These are phyloP conservation scores for Leuciscus idus DNA, from an alignment of 2,113 vertebrate species.

Conservation along the genomic window DNA sequence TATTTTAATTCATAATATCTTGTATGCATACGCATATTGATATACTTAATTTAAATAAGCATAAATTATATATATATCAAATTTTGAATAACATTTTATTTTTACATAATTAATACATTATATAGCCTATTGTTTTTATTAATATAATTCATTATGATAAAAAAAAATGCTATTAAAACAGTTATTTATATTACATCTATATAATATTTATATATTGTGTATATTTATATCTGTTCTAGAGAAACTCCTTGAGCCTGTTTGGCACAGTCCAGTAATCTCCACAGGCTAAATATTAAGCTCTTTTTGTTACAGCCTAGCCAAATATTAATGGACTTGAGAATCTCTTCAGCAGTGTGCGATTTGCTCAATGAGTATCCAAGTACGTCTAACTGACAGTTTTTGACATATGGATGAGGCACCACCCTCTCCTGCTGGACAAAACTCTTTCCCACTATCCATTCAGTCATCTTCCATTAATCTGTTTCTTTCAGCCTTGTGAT, in stretches of 20 bases:
- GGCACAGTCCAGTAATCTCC: constrained; percentile 40
- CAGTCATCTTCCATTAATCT: constrained; percentile 8
- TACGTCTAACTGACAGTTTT: background rate
- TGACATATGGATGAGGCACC: constrained; percentile 21
- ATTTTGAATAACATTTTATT: background rate
- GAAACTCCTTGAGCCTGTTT: constrained; percentile 29
- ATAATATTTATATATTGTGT: too few species aligned
- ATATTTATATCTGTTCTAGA: background rate
- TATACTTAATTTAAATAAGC: too few species aligned
- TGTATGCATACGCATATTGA: too few species aligned
- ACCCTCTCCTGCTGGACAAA: background rate
- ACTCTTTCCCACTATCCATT: background rate
- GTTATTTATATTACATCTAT: background rate
- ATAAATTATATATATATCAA: background rate
- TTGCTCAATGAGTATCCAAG: constrained; percentile 29
- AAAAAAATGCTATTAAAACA: background rate
- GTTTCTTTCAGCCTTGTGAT: constrained; percentile 1
- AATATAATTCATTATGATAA: background rate
- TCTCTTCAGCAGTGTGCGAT: constrained; percentile 14
- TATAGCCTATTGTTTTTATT: background rate
- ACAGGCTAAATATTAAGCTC: constrained; percentile 29
- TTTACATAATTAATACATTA: background rate
- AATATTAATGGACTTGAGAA: constrained; percentile 44
- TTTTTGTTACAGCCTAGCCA: constrained; percentile 27
- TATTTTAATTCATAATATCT: too few species aligned